phyloP scores from a whole-genome alignment of 2,797 vertebrate species.

The Salmo trutta region DNA sequence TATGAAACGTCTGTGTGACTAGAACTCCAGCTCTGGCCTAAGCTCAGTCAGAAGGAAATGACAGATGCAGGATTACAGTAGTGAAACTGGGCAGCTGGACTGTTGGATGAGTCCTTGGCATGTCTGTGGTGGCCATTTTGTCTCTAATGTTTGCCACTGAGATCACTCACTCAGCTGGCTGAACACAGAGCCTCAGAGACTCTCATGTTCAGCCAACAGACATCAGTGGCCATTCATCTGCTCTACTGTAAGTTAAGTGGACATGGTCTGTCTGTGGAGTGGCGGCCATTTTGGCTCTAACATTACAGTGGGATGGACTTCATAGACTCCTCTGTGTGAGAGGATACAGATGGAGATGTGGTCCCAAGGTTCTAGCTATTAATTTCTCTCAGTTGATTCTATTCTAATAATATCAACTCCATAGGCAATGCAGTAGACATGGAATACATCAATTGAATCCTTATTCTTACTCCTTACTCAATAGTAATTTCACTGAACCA shows the following conservation, averaged over 20 bases:
- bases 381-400: not conserved
- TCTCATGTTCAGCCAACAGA: not conserved
- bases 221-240: not conserved
- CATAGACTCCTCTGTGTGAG: not conserved
- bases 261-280: not conserved
- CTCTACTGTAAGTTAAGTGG: not conserved
- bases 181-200: not conserved
- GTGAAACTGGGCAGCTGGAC: slow-evolving; percentile 2
- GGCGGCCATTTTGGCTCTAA: not conserved
- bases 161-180: not conserved
- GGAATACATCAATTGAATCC: not conserved
- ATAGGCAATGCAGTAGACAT: not conserved
- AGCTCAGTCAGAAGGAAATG: not conserved
- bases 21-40: not conserved
- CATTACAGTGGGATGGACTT: not conserved
- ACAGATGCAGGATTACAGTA: not conserved
- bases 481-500: no score
- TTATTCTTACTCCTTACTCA: no score
- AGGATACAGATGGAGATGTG: not conserved
- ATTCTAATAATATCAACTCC: not conserved
- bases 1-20: not conserved
- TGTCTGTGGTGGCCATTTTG: not conserved
- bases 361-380: not conserved
- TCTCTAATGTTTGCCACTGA: not conserved
- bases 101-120: not conserved